Evolutionary conservation across 2,888 invertebrate species (phyloP), one percentile per base, ranked within the genome.

Genomic region (Sussaba pulchella): DNA sequence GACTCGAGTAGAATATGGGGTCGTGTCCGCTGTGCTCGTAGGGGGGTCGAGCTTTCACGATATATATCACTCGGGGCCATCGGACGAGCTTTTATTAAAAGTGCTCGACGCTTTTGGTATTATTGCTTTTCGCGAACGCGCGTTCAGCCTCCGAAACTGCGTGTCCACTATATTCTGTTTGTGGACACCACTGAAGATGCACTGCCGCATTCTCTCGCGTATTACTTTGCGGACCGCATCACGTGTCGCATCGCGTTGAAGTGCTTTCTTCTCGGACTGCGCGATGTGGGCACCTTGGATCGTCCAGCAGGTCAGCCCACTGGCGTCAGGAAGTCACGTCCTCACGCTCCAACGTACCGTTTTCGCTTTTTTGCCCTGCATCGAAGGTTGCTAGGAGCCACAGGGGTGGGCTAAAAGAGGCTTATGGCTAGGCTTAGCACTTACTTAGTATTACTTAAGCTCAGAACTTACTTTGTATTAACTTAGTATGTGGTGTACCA

Each of bases 21-120:
- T 81, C 82, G 83, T 70, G 59, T 78, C 67, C 77, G 84, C 72
- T 82, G 72, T 24, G 61, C n/a, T n/a, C n/a, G 24, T 21, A 36
- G 59, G 21, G 61, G 67, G 69, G 63, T 69, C 67, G 76, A 74
- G 74, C 69, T 74, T 74, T 43, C 75, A 74, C 86, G 86, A 88
- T 88, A 88, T n/a, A n/a, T 88, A 88, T 87, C 83, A 87, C 85
- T 43, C n/a, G 83, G 77, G 83, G 19, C 57, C 61, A 45, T 8
- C 57, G 31, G 50, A 82, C 31, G 85, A 87, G 84, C 87, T 85
- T 88, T 88, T 88, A 88, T 88, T 88, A 88, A 88, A 88, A 88
- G 85, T 86, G 85, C 86, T 88, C 50, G 36, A 31, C 50, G 36
- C 66, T 69, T 57, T 57, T 39, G 85, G 86, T 86, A 87, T 88